These are phyloP conservation scores for Melanotaenia duboulayi DNA, from an alignment of 2,113 vertebrate genomes.

Conservation along the genomic window DNA sequence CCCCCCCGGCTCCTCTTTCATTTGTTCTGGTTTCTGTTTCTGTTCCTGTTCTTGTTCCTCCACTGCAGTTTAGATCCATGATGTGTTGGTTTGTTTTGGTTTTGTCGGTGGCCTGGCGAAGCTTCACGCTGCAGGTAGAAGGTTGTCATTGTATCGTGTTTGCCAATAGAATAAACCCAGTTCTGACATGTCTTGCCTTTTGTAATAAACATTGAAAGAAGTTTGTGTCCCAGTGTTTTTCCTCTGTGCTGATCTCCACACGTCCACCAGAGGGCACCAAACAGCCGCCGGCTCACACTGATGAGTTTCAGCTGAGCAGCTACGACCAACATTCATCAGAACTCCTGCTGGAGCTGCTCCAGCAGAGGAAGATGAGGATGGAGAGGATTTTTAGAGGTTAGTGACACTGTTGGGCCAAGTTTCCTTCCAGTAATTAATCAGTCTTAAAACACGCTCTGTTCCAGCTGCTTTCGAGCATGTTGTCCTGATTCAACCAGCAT, in stretches of 20 bases:
- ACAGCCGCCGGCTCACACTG: no score
- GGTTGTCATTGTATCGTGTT: conserved; percentile 80
- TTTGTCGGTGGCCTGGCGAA: conserved; percentile 26
- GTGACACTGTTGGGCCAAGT: no score
- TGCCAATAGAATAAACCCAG: conserved; percentile 77
- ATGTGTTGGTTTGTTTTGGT: conserved; percentile 63
- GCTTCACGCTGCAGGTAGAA: conserved; percentile 60
- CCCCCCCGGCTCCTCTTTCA: background rate
- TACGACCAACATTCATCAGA: no score
- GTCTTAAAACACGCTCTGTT: no score
- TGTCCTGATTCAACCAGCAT: no score
- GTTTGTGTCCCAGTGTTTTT: conserved; percentile 10
- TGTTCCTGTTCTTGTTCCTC: conserved; percentile 23
- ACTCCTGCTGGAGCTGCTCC: no score
- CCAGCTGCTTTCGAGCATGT: no score
- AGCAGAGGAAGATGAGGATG: no score
- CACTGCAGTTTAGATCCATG: conserved; percentile 31
- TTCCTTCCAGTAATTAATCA: no score
- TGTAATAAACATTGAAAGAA: conserved; percentile 81
- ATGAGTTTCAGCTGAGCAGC: no score
- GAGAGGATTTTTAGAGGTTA: no score
- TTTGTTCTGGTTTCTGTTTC: conserved; percentile 8
- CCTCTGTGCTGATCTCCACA: background rate
- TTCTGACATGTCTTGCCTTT: conserved; percentile 79
- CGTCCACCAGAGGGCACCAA: background rate